Conservation (phyloP, 2,888 invertebrate genomes). For the Brassicogethes aeneus region DNA sequence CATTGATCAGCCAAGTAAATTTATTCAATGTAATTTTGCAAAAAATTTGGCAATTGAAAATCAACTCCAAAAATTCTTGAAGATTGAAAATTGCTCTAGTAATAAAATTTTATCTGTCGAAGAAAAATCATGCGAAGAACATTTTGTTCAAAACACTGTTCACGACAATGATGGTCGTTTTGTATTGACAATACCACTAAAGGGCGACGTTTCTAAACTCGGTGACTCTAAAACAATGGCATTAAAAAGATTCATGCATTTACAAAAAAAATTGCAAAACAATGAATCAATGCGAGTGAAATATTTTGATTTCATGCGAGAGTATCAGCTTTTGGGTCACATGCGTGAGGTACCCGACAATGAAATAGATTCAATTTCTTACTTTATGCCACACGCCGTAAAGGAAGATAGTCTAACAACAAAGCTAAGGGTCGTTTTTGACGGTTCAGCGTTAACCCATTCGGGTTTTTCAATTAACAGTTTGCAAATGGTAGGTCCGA, state of each 20-base stretch:
- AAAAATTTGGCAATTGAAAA: not conserved
- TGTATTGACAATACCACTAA: not conserved
- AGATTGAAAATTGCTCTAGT: not conserved
- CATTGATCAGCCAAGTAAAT: not conserved
- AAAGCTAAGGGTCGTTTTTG: not conserved
- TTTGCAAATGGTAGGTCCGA: not conserved
- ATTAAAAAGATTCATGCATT: not conserved
- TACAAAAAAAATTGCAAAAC: not conserved
- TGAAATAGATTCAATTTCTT: not conserved
- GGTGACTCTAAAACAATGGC: not conserved
- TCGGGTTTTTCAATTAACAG: not conserved
- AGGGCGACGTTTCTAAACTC: not conserved
- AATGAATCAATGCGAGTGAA: not conserved
- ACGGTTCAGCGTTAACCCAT: not conserved
- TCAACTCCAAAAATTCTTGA: conserved; percentile 1
- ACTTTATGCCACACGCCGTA: not conserved
- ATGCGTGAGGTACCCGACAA: not conserved
- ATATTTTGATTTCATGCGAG: not conserved
- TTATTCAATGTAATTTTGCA: not conserved
- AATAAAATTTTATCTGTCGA: not conserved
- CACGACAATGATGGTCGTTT: not conserved
- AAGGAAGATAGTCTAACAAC: not conserved
- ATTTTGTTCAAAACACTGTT: not conserved
- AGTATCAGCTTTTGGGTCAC: not conserved
- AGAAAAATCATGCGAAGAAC: not conserved